Evolutionary conservation across 2,888 invertebrate species (phyloP), one percentile per base, ranked within the genome.

Genomic region (Cremastobaeus sp.): DNA sequence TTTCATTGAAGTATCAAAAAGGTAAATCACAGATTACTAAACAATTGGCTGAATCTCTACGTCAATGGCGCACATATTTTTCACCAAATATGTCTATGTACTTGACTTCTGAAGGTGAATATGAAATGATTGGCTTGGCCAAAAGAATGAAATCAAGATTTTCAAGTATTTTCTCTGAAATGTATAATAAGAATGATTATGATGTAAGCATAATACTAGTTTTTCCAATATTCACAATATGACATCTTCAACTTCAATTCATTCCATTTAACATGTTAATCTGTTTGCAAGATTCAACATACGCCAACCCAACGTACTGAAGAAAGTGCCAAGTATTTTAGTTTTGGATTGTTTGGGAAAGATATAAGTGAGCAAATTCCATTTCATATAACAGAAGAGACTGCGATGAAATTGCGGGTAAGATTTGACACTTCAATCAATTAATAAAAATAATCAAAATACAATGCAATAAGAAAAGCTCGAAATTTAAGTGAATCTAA

Each of bases 221-320:
- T n/a, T n/a, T n/a, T n/a, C n/a, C n/a, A n/a, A n/a, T n/a, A n/a
- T n/a, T n/a, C n/a, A n/a, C n/a, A n/a, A n/a, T n/a, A n/a, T n/a
- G n/a, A n/a, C n/a, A n/a, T n/a, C 8, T 25, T 25, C 3, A 25
- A 25, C 3, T 5, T 8, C 25, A 25, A 25, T 25, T 25, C 25
- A 25, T 74, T 89, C 55, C 20, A 54, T 68, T 55, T 43, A n/a
- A n/a, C n/a, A n/a, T n/a, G n/a, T n/a, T n/a, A n/a, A n/a, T n/a
- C n/a, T n/a, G n/a, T n/a, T n/a, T n/a, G n/a, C n/a, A 41, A 94
- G 92, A 94, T 96, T 82, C 92, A 92, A 80, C 93, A 91, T 78
- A 96, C 96, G 12, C 91, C 92, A 1, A 94, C 94, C 0, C 93
- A 95, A 83, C 90, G 96, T 77, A 91, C 95, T 0, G 89, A 91